Evolutionary conservation across 2,113 vertebrate species (phyloP).

Genomic region (Andinoacara biseriatus): DNA sequence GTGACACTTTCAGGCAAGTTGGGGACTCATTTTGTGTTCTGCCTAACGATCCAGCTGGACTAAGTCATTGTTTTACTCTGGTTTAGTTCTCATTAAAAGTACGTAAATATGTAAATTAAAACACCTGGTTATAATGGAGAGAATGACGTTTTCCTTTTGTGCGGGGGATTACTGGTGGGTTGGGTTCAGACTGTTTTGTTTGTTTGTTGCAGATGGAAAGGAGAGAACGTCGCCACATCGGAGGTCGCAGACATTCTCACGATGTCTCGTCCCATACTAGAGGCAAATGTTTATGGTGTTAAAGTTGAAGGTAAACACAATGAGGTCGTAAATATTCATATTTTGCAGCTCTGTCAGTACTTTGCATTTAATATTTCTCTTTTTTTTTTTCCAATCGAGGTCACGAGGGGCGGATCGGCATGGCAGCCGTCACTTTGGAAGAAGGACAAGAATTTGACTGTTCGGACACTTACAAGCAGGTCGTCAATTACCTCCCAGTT

Average conservation of each 20-base stretch:
- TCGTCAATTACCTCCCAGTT: conserved; percentile 78
- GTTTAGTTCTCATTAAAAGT: background rate
- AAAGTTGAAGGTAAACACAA: conserved; percentile 83
- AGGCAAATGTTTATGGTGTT: conserved; percentile 91
- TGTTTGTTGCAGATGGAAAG: conserved; percentile 87
- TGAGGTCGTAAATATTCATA: background rate
- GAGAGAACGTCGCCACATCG: conserved; percentile 91
- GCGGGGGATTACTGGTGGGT: background rate
- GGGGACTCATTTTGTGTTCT: background rate
- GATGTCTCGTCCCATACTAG: conserved; percentile 78
- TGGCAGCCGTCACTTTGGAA: conserved; percentile 85
- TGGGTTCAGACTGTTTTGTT: background rate
- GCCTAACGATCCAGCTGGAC: background rate
- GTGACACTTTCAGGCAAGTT: conserved; percentile 91
- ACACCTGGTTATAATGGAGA: background rate
- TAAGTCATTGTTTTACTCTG: background rate
- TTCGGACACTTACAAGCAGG: conserved; percentile 70
- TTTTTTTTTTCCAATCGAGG: conserved; percentile 67
- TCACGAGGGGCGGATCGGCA: conserved; percentile 89
- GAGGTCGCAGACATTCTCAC: conserved; percentile 86
- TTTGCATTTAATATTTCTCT: background rate
- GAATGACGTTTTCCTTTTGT: background rate
- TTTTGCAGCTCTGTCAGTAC: background rate
- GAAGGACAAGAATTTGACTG: conserved; percentile 82
- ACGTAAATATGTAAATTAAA: background rate